phyloP scores from a whole-genome alignment of 2,888 invertebrate species.

The Hylaea fasciaria region DNA sequence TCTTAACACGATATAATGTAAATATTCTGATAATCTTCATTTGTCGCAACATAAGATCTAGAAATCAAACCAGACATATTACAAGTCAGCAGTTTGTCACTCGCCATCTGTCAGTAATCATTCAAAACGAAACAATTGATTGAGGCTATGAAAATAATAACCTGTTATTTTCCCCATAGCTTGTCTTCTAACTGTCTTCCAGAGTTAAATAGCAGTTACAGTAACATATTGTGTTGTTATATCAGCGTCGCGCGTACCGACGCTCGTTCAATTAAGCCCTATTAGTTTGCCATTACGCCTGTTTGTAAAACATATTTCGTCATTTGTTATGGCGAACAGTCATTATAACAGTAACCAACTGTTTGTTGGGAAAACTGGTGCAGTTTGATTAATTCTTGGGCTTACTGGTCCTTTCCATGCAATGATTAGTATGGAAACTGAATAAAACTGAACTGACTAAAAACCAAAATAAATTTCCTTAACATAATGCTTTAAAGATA shows the following conservation, averaged over 20 bases:
- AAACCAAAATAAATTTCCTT: too few species aligned
- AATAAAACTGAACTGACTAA: too few species aligned
- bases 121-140: conserved; percentile 7
- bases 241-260: conserved; percentile 43
- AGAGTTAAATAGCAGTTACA: conserved; percentile 33
- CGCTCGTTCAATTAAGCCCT: conserved; percentile 56
- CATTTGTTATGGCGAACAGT: conserved; percentile 20
- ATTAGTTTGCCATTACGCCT: conserved; percentile 49
- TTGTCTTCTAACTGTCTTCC: conserved; percentile 22
- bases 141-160: conserved; percentile 16
- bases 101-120: not conserved
- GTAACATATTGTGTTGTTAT: conserved; percentile 18
- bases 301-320: conserved; percentile 46
- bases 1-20: too few species aligned
- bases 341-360: too few species aligned
- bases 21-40: too few species aligned
- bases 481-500: too few species aligned
- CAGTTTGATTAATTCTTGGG: conserved; percentile 4
- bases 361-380: conserved; percentile 18
- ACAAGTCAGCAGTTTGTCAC: too few species aligned
- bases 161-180: conserved; percentile 25
- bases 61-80: too few species aligned
- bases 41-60: too few species aligned
- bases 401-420: not conserved
- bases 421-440: too few species aligned